phyloP scores from a whole-genome alignment of 2,113 vertebrate species.

The Leucopsar rothschildi region DNA sequence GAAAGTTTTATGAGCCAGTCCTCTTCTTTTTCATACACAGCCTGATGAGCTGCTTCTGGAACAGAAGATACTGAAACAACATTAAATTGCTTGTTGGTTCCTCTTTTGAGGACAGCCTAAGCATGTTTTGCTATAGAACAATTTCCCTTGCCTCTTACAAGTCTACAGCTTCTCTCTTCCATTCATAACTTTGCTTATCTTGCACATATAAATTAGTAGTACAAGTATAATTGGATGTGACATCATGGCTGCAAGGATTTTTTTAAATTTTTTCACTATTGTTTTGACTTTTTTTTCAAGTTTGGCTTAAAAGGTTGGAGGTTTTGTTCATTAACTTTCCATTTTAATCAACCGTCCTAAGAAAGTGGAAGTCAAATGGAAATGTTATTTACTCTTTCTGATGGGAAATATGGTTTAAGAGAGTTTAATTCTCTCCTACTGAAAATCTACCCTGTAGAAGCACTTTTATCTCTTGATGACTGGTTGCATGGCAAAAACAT shows the following conservation, averaged over 20 bases:
- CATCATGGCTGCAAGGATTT: neutral
- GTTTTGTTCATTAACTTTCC: neutral
- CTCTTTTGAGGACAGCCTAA: conserved; percentile 58
- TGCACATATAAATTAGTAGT: conserved; percentile 23
- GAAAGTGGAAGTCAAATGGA: neutral
- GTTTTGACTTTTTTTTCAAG: neutral
- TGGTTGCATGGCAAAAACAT: neutral
- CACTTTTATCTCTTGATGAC: conserved; percentile 4
- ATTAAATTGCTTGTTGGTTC: conserved; percentile 50
- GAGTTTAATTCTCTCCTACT: neutral
- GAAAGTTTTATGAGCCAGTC: conserved; percentile 48
- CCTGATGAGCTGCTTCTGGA: conserved; percentile 62
- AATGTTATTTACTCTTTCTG: neutral
- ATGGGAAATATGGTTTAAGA: neutral
- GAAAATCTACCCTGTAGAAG: neutral
- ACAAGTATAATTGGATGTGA: neutral
- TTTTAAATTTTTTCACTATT: neutral
- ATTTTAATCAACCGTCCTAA: neutral
- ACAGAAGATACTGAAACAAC: conserved; percentile 27
- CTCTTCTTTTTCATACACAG: conserved; percentile 41
- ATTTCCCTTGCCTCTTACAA: neutral
- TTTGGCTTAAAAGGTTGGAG: neutral
- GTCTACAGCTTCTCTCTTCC: conserved; percentile 23
- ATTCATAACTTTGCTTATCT: conserved; percentile 31
- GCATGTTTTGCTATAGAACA: conserved; percentile 3